Base-by-base conservation (phyloP, 2,113 vertebrate genomes). In the Pterocles burchelli region DNA sequence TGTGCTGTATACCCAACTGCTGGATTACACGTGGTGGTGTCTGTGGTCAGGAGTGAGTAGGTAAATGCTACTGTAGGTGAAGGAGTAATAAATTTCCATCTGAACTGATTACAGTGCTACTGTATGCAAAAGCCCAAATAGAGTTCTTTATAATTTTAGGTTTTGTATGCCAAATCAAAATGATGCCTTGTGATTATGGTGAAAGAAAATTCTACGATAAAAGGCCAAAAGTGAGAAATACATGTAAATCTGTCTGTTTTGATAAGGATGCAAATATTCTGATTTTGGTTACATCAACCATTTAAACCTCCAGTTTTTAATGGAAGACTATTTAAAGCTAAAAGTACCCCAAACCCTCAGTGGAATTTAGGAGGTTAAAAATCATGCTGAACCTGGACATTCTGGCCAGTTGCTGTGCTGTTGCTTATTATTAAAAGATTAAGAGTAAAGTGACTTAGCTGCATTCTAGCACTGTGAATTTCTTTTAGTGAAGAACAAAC, bases 161-260 rank as follows among this genome's bases (percentile, higher is more conserved):
- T 36, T 48, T 67, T 54, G 10, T 49, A 31, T 63, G 21, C 8
- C 16, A 3, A 49, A 9, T 38, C 29, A 66, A 58, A 82, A 70
- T 48, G 71, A 46, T 66, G 11, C 61, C 15, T 31, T 4, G 0
- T 43, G 24, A 31, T 88, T 65, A 36, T 0, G 0, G 8, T 34
- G 31, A 67, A 58, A 28, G 18, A 33, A 61, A 70, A 43, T n/a
- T 41, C 26, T 33, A 22, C 22, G 10, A 15, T 46, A 17, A 77
- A 77, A 65, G 33, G 29, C 24, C 6, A 28, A 20, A 62, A 66
- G 12, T 21, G 18, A 74, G 9, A 31, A 54, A 24, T 57, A 8
- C n/a, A 4, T 59, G 11, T 41, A 55, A 79, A 76, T 15, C 3
- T 7, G 5, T 38, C 5, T 68, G 0, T 49, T 86, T 58, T 43